A percentile compares a stretch with the other conserved stretches of the same genome.
Conservation (phyloP, 1,140 invertebrate genomes). For the Sinonovacula constricta region DNA sequence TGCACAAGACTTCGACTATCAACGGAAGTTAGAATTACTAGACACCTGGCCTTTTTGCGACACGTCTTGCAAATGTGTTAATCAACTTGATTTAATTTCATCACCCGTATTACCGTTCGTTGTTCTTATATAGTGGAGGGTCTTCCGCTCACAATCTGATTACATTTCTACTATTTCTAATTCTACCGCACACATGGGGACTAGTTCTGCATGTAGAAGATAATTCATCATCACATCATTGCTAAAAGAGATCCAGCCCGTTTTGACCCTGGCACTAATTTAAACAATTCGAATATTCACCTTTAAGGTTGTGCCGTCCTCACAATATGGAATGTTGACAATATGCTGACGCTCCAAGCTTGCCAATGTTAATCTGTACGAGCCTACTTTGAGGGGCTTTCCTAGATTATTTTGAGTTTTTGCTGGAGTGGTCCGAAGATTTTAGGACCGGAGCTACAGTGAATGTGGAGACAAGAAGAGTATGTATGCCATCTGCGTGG, state of each 20-base stretch:
- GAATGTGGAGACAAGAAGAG: no score
- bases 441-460: slow-evolving; percentile 8
- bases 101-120: neutral
- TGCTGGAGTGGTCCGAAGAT: no score
- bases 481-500: no score
- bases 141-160: no score
- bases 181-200: no score
- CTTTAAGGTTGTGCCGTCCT: slow-evolving; percentile 15
- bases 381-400: slow-evolving; percentile 31
- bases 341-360: slow-evolving; percentile 43
- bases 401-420: no score
- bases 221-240: no score
- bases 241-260: slow-evolving; percentile 11
- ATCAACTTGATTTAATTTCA: neutral
- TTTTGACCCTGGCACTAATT: slow-evolving; percentile 22
- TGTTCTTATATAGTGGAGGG: slow-evolving; percentile 1
- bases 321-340: slow-evolving; percentile 17
- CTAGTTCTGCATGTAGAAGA: no score
- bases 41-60: slow-evolving; percentile 39
- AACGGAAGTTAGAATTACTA: slow-evolving; percentile 31
- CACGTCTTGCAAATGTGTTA: neutral
- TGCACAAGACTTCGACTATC: slow-evolving; percentile 38
- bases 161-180: no score
- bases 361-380: slow-evolving; percentile 32
- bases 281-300: slow-evolving; percentile 41